Base-by-base conservation (phyloP, 1,140 invertebrate genomes). In the Hypsibius dujardini region DNA sequence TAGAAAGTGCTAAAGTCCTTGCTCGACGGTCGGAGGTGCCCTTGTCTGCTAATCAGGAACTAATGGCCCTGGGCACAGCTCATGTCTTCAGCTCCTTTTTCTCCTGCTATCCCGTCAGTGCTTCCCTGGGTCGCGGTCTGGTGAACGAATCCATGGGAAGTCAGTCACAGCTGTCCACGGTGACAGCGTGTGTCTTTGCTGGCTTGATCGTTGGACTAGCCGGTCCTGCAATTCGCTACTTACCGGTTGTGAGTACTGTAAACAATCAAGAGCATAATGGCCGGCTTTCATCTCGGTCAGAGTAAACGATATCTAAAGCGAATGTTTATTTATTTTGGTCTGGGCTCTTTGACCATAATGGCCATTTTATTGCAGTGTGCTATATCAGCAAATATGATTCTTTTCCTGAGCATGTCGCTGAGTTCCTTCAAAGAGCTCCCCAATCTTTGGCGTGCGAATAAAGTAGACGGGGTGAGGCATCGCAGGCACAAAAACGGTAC, bases 361-460 rank as follows among this genome's bases (percentile, higher is more conserved):
- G 28, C 28, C 28, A 28, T 56, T 56, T 56, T 56, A n/a, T 7
- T 42, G 12, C 42, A 67, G 62, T 67, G 62, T 67, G 45, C 45
- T 42, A 42, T 67, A 15, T 67, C 62, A 3, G 42, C 42, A 12
- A 67, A 67, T 42, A 67, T 67, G 12, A 42, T 67, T 7, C 62
- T 67, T 42, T 67, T 67, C 62, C 62, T 67, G 62, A 15, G 12
- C 42, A 67, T 67, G 62, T 67, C 62, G 12, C 12, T 67, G 62
- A 45, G 42, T 7, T 12, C 12, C 62, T 67, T 67, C 42, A 3
- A 7, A 7, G 62, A 67, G 3, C 12, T 67, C 12, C 62, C 62
- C 3, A 12, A 7, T 12, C 12, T 67, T 42, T 67, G 62, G 62
- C 12, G 62, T 7, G 42, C 3, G 3, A 67, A 42, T 42, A 12